These are phyloP conservation scores for Eurois occulta DNA, from an alignment of 2,888 invertebrate species.

Conservation along the genomic window DNA sequence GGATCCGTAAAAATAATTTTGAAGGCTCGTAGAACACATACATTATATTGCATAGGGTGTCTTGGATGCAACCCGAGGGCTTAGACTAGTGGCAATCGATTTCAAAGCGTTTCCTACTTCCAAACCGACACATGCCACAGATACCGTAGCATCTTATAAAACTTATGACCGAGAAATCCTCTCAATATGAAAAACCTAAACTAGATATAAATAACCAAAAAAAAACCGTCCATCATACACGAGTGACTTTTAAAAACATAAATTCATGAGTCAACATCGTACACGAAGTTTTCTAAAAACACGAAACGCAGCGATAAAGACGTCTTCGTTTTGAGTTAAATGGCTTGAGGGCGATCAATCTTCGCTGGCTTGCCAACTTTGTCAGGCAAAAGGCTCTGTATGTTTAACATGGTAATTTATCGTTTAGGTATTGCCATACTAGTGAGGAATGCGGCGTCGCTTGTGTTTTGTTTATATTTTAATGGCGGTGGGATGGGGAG, in stretches of 20 bases:
- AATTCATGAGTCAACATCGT: slow-evolving; percentile 57
- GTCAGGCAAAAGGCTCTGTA: slow-evolving; percentile 71
- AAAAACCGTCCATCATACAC: slow-evolving; percentile 43
- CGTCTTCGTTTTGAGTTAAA: slow-evolving; percentile 68
- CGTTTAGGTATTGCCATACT: slow-evolving; percentile 46
- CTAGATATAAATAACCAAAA: slow-evolving; percentile 23
- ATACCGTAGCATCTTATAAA: neutral
- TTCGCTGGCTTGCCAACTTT: slow-evolving; percentile 72
- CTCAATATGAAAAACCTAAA: neutral
- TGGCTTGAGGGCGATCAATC: slow-evolving; percentile 76
- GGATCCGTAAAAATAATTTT: too few species aligned
- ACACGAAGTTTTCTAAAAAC: slow-evolving; percentile 56
- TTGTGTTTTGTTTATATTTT: slow-evolving; percentile 15
- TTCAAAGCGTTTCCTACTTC: too few species aligned
- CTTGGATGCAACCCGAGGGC: neutral
- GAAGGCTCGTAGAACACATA: too few species aligned
- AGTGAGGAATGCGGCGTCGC: slow-evolving; percentile 24
- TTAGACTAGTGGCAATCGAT: neutral
- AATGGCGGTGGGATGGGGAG: neutral
- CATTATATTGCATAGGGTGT: neutral
- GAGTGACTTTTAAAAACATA: slow-evolving; percentile 64
- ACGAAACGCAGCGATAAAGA: slow-evolving; percentile 68
- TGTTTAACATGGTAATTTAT: slow-evolving; percentile 64
- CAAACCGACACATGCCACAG: neutral
- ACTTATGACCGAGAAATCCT: neutral